phyloP scores from a whole-genome alignment of 2,888 invertebrate species.

The Yponomeuta evonymella region DNA sequence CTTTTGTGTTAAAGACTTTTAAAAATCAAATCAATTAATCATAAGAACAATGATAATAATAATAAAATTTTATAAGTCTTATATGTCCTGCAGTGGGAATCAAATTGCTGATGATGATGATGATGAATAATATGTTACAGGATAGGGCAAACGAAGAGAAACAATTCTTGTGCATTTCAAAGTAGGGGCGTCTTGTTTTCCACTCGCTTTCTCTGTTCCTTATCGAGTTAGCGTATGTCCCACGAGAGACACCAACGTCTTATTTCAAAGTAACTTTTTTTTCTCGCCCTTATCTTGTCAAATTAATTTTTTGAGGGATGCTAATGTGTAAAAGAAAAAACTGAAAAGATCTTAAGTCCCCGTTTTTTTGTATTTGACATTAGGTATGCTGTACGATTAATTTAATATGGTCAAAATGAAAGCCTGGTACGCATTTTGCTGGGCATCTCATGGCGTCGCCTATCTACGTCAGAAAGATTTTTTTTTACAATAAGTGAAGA shows the following conservation, averaged over 20 bases:
- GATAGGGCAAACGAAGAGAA: no score
- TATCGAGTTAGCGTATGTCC: slow-evolving; percentile 12
- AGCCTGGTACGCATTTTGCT: no score
- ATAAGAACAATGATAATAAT: no score
- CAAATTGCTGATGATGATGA: no score
- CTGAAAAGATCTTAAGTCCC: neutral
- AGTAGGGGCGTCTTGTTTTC: slow-evolving; percentile 2
- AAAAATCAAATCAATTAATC: no score
- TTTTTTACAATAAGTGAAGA: no score
- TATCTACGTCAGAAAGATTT: no score
- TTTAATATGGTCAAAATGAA: neutral
- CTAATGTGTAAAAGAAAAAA: neutral
- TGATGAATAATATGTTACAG: no score
- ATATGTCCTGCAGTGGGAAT: no score
- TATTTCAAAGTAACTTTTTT: slow-evolving; percentile 10
- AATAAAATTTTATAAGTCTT: no score
- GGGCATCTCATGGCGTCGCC: no score
- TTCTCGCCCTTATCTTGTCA: neutral
- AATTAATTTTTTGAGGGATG: neutral
- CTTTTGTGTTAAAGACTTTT: no score
- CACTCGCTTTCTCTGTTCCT: slow-evolving; percentile 2
- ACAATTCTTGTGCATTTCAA: neutral
- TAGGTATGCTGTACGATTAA: neutral
- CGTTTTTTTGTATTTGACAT: neutral
- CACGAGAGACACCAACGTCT: neutral